Conservation (phyloP, 2,888 invertebrate genomes). For the Ophion costatus region DNA sequence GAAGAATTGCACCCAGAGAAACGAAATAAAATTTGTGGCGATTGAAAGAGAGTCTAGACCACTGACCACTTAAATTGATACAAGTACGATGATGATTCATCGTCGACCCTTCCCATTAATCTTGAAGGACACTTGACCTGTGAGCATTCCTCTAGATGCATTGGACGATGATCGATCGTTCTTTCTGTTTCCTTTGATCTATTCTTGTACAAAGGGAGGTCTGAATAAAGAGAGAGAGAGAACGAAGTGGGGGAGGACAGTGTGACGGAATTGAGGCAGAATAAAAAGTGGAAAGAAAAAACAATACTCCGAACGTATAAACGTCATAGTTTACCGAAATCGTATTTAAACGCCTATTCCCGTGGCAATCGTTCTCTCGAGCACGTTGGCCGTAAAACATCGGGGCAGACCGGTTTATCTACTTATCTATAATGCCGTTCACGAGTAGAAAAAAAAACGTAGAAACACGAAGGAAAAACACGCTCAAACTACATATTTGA, state of each 20-base stretch:
- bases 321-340: conserved; percentile 39
- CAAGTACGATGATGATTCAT: conserved; percentile 39
- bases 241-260: conserved; percentile 54
- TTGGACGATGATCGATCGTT: conserved; percentile 42
- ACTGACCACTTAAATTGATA: conserved; percentile 16
- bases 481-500: conserved; percentile 55
- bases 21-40: conserved; percentile 24
- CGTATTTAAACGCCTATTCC: conserved; percentile 20
- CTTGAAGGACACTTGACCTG: conserved; percentile 35
- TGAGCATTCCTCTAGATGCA: conserved; percentile 66
- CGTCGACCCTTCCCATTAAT: conserved; percentile 32
- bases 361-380: conserved; percentile 44
- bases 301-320: conserved; percentile 30
- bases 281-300: conserved; percentile 56
- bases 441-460: conserved; percentile 41
- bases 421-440: conserved; percentile 37
- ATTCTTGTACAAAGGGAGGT: conserved; percentile 37
- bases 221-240: conserved; percentile 55
- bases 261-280: conserved; percentile 37
- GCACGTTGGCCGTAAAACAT: conserved; percentile 28
- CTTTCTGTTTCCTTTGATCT: conserved; percentile 32
- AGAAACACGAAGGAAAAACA: conserved; percentile 44
- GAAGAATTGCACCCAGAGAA: conserved; percentile 64
- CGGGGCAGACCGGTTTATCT: conserved; percentile 50
- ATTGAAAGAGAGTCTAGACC: conserved; percentile 21